Conservation (phyloP, 2,888 invertebrate genomes). For the Pyralis farinalis region DNA sequence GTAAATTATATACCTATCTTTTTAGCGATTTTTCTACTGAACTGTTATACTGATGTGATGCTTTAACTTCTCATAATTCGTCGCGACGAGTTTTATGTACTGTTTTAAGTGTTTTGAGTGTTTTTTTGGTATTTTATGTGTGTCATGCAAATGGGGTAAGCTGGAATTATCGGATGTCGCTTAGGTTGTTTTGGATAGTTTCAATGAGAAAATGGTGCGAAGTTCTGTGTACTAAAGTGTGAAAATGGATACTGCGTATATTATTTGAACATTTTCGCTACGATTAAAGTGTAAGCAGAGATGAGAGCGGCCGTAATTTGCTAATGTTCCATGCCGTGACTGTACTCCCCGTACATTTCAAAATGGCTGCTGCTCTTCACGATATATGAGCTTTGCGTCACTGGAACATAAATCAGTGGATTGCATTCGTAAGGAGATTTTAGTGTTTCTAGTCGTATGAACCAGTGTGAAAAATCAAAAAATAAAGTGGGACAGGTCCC, state of each 20-base stretch:
- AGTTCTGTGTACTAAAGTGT: conserved; percentile 68
- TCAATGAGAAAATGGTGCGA: conserved; percentile 73
- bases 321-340: conserved; percentile 81
- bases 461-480: conserved; percentile 60
- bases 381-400: conserved; percentile 82
- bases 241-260: conserved; percentile 68
- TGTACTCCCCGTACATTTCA: conserved; percentile 81
- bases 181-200: conserved; percentile 81
- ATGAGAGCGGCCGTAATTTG: conserved; percentile 62
- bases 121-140: conserved; percentile 84
- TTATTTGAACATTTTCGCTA: conserved; percentile 50
- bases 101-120: conserved; percentile 78
- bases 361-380: conserved; percentile 82
- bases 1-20: conserved; percentile 85
- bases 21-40: conserved; percentile 82
- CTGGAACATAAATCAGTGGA: conserved; percentile 78
- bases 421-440: conserved; percentile 61
- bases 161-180: conserved; percentile 82
- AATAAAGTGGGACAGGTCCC: conserved; percentile 51
- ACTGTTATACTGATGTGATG: conserved; percentile 77
- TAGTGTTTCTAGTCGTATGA: conserved; percentile 62
- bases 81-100: conserved; percentile 73
- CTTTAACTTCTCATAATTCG: conserved; percentile 72
- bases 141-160: conserved; percentile 89
- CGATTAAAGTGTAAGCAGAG: conserved; percentile 42